Evolutionary conservation across 1,140 invertebrate species (phyloP).

Genomic region (Tetranychus urticae): DNA sequence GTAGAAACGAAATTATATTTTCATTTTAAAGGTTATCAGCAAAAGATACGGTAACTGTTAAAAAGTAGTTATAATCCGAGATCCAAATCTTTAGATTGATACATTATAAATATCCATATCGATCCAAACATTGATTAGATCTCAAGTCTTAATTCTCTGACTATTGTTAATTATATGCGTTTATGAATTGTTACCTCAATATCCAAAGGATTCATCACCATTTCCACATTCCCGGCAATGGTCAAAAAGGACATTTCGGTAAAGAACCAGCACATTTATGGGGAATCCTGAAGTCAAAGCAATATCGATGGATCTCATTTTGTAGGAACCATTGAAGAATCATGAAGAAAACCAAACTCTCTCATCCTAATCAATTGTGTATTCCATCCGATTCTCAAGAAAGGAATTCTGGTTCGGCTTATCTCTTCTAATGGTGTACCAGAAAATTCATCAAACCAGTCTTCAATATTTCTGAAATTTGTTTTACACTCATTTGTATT

Average conservation of each 20-base stretch:
- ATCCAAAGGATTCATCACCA: slow-evolving; percentile 76
- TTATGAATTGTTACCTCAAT: slow-evolving; percentile 48
- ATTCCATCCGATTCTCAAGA: slow-evolving; percentile 70
- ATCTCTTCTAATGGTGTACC: slow-evolving; percentile 48
- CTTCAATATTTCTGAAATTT: slow-evolving; percentile 37
- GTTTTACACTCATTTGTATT: no score
- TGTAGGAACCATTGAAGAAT: slow-evolving; percentile 75
- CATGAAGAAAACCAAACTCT: slow-evolving; percentile 79
- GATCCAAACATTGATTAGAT: no score
- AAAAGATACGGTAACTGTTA: no score
- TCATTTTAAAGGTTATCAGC: no score
- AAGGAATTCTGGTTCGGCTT: slow-evolving; percentile 48
- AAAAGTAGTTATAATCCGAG: no score
- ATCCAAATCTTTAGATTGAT: no score
- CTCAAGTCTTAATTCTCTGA: no score
- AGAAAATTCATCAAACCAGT: slow-evolving; percentile 85
- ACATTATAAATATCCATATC: no score
- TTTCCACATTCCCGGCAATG: slow-evolving; percentile 68
- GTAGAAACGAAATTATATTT: no score
- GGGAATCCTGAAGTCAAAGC: slow-evolving; percentile 83
- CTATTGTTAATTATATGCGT: no score
- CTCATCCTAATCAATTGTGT: slow-evolving; percentile 89
- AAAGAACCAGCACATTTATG: slow-evolving; percentile 58
- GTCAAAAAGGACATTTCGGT: slow-evolving; percentile 40
- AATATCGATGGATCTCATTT: slow-evolving; percentile 60